phyloP scores from a whole-genome alignment of 1,140 invertebrate genomes.

The Mylabris phalerata region DNA sequence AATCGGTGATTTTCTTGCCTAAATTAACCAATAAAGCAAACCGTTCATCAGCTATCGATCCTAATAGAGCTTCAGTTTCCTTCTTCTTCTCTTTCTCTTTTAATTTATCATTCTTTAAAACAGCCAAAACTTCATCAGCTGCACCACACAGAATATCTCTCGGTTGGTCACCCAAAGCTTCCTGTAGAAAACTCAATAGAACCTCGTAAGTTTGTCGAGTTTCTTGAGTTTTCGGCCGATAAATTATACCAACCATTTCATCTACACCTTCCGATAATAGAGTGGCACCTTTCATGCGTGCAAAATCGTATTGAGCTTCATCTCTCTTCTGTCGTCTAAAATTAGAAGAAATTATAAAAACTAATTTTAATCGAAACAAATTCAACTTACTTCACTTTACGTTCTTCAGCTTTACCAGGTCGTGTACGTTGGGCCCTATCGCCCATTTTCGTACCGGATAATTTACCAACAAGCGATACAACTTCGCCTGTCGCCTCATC shows the following conservation, averaged over 20 bases:
- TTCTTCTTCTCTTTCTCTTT: conserved; percentile 92
- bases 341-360: conserved; percentile 11
- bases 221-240: conserved; percentile 95
- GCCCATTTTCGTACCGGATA: conserved; percentile 92
- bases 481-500: conserved; percentile 99
- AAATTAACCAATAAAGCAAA: conserved; percentile 94
- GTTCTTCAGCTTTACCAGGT: conserved; percentile 82
- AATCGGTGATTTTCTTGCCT: conserved; percentile 98
- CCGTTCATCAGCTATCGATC: conserved; percentile 80
- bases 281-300: conserved; percentile 82
- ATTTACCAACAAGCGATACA: conserved; percentile 86
- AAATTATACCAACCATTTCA: conserved; percentile 89
- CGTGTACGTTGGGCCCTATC: conserved; percentile 84
- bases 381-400: conserved; percentile 77
- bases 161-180: conserved; percentile 95
- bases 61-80: conserved; percentile 85
- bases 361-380: not conserved
- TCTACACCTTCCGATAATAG: conserved; percentile 83
- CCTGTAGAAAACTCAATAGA: conserved; percentile 92
- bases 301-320: conserved; percentile 86
- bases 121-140: conserved; percentile 93
- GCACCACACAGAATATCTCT: conserved; percentile 95
- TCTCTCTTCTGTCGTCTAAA: conserved; percentile 75
- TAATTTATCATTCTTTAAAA: conserved; percentile 91
- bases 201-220: conserved; percentile 96